phyloP scores from a whole-genome alignment of 2,888 invertebrate genomes.

The Tenthredo distinguenda region DNA sequence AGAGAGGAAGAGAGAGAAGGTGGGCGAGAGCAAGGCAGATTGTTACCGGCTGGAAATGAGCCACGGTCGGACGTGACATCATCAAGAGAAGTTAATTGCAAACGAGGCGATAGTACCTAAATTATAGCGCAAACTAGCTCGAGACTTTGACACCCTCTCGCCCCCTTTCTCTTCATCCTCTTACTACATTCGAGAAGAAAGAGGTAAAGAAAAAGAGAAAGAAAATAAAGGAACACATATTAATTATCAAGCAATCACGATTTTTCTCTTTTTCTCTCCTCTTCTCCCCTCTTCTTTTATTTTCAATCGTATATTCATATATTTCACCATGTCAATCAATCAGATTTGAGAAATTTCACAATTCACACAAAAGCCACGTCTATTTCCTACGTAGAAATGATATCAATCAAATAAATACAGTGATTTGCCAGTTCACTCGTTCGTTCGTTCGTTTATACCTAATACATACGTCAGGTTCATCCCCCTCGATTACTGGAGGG shows the following conservation, averaged over 20 bases:
- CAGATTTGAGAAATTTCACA: neutral
- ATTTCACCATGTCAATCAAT: neutral
- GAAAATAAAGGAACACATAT: neutral
- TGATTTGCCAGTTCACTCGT: constrained; percentile 6
- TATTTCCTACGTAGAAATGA: neutral
- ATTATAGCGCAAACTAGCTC: constrained; percentile 73
- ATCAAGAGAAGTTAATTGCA: constrained; percentile 75
- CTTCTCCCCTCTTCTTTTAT: neutral
- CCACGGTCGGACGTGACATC: constrained; percentile 72
- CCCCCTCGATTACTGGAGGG: constrained; percentile 18
- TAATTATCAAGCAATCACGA: constrained; percentile 2
- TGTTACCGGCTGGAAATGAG: constrained; percentile 74
- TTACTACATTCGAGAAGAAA: constrained; percentile 42
- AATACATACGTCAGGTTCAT: neutral
- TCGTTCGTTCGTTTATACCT: neutral
- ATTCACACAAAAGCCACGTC: neutral
- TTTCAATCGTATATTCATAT: neutral
- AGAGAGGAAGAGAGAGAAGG: constrained; percentile 22
- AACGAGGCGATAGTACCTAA: constrained; percentile 69
- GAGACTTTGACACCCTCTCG: constrained; percentile 65
- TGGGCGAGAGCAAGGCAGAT: constrained; percentile 60
- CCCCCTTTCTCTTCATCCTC: neutral
- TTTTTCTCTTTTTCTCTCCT: neutral
- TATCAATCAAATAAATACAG: neutral
- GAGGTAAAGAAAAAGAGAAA: neutral